These are phyloP conservation scores for Rhadina sibilatrix DNA, from an alignment of 2,113 vertebrate genomes.

Conservation along the genomic window DNA sequence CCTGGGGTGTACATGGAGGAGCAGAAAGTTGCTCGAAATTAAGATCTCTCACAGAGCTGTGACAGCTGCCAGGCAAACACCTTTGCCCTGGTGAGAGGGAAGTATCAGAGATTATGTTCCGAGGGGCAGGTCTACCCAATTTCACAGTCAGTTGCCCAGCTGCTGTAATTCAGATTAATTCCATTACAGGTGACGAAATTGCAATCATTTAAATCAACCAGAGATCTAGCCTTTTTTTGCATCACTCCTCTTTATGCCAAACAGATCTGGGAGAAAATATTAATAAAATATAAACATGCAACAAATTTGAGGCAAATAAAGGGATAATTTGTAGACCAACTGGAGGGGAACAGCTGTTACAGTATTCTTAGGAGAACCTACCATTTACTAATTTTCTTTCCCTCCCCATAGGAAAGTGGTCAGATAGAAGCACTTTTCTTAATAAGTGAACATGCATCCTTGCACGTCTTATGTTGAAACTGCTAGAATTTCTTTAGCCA, in stretches of 20 bases:
- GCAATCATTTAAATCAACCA: not conserved
- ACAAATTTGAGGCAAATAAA: not conserved
- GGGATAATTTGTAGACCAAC: not conserved
- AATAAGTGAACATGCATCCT: not conserved
- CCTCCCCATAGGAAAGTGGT: fast-evolving
- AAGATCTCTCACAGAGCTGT: not conserved
- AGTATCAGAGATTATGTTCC: not conserved
- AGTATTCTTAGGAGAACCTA: not conserved
- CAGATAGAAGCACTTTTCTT: not conserved
- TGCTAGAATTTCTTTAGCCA: not conserved
- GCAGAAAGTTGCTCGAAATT: not conserved
- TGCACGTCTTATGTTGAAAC: not conserved
- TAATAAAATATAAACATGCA: not conserved
- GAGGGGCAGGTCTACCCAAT: not conserved
- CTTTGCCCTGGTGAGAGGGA: not conserved
- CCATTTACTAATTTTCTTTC: not conserved
- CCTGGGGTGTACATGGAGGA: fast-evolving
- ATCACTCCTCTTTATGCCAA: not conserved
- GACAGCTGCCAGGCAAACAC: not conserved
- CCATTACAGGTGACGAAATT: not conserved
- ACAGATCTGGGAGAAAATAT: not conserved
- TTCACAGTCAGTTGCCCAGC: not conserved
- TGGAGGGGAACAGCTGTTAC: not conserved
- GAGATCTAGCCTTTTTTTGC: not conserved
- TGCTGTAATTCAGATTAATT: not conserved